phyloP scores from a whole-genome alignment of 2,113 vertebrate species.

The Anhinga anhinga region DNA sequence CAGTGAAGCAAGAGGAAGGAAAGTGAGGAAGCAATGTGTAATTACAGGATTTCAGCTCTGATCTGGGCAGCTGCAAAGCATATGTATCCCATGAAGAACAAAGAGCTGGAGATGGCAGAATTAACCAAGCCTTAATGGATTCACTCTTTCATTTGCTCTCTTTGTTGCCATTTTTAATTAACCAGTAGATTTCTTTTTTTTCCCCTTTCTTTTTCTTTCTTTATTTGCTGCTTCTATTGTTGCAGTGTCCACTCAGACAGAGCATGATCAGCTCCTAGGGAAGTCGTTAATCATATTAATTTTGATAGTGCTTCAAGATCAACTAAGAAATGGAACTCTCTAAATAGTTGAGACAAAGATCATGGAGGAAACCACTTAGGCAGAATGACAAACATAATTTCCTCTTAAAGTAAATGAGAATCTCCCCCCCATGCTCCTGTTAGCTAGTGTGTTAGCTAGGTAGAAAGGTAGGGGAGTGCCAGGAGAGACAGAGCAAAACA shows the following conservation, averaged over 20 bases:
- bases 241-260: neutral
- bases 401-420: neutral
- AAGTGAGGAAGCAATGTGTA: neutral
- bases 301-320: neutral
- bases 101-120: conserved; percentile 13
- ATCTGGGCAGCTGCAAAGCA: conserved; percentile 17
- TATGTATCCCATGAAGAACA: neutral
- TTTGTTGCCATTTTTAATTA: conserved; percentile 25
- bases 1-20: neutral
- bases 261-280: neutral
- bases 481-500: neutral
- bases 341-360: neutral
- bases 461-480: neutral
- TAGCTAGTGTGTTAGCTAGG: neutral
- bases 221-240: neutral
- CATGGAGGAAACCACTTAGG: neutral
- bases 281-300: neutral
- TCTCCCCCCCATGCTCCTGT: too few species aligned
- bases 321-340: neutral
- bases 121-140: neutral
- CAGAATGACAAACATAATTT: neutral
- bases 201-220: neutral
- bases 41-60: neutral
- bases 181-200: neutral
- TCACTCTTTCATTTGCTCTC: neutral